phyloP scores from a whole-genome alignment of 2,888 invertebrate genomes.

The Metallyticus violacea region DNA sequence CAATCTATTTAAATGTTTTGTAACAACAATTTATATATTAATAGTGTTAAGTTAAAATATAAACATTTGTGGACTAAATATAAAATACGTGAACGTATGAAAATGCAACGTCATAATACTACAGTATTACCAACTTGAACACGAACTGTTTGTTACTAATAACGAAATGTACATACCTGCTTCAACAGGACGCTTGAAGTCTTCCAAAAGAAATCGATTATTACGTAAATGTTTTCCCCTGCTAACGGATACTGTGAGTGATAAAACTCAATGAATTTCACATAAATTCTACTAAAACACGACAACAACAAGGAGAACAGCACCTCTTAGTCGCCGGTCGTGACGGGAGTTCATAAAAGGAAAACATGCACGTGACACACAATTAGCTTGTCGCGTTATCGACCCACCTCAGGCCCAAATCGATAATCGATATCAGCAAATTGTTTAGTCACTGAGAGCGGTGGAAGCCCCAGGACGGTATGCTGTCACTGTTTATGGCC shows the following conservation, averaged over 20 bases:
- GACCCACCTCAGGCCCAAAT: not conserved
- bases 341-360: not conserved
- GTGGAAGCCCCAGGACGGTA: not conserved
- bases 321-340: not conserved
- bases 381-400: not conserved
- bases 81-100: too few species aligned
- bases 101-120: too few species aligned
- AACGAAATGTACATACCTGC: too few species aligned
- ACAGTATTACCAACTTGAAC: too few species aligned
- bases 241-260: not conserved
- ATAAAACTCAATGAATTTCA: not conserved
- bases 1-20: too few species aligned
- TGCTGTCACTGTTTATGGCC: not conserved
- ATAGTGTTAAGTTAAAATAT: too few species aligned
- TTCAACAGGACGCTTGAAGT: too few species aligned
- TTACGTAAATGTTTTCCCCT: too few species aligned
- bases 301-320: not conserved
- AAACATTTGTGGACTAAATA: too few species aligned
- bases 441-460: not conserved
- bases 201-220: not conserved
- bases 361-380: not conserved
- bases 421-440: not conserved
- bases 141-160: too few species aligned
- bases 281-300: not conserved
- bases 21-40: too few species aligned